These are phyloP conservation scores for Lepetodrilus schrolli DNA, from an alignment of 2,888 invertebrate genomes.

Conservation along the genomic window DNA sequence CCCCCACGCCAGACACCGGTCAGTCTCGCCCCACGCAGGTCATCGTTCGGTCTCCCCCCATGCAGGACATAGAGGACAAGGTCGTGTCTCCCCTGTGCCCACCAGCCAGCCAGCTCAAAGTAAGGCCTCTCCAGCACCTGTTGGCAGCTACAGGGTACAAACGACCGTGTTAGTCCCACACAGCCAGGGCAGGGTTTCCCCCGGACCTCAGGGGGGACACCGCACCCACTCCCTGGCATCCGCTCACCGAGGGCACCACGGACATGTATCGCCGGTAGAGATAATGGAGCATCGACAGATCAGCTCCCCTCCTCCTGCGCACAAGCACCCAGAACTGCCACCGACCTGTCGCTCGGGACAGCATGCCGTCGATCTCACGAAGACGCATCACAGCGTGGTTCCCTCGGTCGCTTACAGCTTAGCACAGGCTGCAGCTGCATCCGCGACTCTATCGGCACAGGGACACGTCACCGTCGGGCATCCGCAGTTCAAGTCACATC, in stretches of 20 bases:
- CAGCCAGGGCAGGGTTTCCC: background rate
- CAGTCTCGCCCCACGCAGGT: background rate
- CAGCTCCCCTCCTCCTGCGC: conserved; percentile 5
- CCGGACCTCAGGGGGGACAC: background rate
- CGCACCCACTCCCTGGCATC: background rate
- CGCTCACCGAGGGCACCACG: background rate
- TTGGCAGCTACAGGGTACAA: background rate
- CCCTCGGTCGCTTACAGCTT: background rate
- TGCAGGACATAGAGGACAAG: background rate
- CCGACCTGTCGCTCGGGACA: background rate
- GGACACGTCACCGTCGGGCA: background rate
- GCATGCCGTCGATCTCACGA: conserved; percentile 8
- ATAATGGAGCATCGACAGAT: background rate
- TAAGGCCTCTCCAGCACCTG: background rate
- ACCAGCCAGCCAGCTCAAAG: background rate
- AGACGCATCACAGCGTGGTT: background rate
- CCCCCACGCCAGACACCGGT: background rate
- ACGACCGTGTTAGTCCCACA: background rate
- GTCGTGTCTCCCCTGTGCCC: conserved; percentile 4
- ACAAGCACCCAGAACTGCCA: background rate
- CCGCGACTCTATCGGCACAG: background rate
- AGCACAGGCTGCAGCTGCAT: background rate
- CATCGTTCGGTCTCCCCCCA: background rate
- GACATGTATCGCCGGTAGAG: background rate
- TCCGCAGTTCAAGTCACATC: background rate